Conservation (phyloP, 2,113 vertebrate species). For the Rhinoptilus africanus region DNA sequence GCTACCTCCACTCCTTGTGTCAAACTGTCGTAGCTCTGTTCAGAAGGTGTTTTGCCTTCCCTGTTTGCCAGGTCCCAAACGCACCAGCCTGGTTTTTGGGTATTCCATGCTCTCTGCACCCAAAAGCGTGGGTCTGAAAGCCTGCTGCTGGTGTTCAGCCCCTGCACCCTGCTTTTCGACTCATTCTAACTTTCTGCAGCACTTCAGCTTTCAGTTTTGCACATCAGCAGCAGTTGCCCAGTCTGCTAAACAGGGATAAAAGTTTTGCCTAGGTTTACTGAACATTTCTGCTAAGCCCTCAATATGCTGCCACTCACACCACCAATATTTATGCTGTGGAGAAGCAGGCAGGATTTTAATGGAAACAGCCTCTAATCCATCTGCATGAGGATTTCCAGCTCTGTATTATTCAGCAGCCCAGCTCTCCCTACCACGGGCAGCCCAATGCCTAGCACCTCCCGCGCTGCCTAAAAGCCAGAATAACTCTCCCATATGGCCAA, state of each 20-base stretch:
- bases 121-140: background rate
- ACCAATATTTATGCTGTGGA: background rate
- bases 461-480: background rate
- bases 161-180: background rate
- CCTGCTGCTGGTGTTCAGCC: background rate
- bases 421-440: background rate
- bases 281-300: background rate
- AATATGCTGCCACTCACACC: background rate
- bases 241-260: background rate
- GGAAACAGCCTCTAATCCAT: slow-evolving; percentile 3
- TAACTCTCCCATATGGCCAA: background rate
- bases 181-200: background rate
- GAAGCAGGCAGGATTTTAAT: background rate
- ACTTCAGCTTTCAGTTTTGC: accelerated
- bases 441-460: background rate
- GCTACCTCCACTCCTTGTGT: background rate
- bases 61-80: background rate
- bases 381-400: background rate
- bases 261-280: background rate
- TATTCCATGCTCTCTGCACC: background rate
- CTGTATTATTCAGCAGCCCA: background rate
- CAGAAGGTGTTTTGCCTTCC: background rate
- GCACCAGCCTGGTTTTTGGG: background rate
- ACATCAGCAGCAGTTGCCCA: background rate
- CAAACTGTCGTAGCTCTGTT: background rate